Conservation (phyloP, 2,113 vertebrate genomes). For the Chloropsis hardwickii region DNA sequence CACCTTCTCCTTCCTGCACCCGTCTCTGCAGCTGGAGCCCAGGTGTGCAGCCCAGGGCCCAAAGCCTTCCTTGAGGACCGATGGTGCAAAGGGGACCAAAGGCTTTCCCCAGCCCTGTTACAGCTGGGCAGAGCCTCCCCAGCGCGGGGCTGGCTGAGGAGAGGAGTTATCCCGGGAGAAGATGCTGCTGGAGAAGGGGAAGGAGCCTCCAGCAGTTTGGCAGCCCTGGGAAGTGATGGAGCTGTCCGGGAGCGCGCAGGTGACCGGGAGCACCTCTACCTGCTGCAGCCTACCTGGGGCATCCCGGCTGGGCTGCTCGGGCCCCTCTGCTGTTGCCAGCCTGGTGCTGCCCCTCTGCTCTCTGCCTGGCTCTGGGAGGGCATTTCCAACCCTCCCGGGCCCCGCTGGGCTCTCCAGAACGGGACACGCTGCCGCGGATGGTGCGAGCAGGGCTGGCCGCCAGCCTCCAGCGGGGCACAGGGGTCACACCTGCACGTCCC, state of each 20-base stretch:
- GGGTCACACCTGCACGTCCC: not conserved
- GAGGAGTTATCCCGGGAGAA: rapidly evolving
- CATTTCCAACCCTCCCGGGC: not conserved
- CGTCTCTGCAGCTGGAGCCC: not conserved
- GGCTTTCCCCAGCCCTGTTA: not conserved
- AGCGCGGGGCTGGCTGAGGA: not conserved
- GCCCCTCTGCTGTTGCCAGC: not conserved
- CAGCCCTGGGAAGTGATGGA: not conserved
- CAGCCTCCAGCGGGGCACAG: not conserved
- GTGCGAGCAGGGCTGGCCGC: rapidly evolving
- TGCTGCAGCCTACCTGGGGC: not conserved
- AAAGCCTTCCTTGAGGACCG: rapidly evolving
- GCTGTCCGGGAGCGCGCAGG: not conserved
- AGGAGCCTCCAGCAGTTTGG: not conserved
- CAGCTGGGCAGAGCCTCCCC: not conserved
- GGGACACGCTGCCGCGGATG: rapidly evolving
- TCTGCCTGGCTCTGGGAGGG: rapidly evolving
- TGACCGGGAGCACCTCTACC: rapidly evolving
- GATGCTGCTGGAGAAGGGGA: not conserved
- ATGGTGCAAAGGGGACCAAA: not conserved
- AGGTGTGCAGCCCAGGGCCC: not conserved
- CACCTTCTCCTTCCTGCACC: not conserved
- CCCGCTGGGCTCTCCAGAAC: not conserved
- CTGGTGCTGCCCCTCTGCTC: not conserved
- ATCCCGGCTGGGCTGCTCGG: rapidly evolving